Evolutionary conservation across 2,888 invertebrate genomes (phyloP).

Genomic region (Nysson spinosus): DNA sequence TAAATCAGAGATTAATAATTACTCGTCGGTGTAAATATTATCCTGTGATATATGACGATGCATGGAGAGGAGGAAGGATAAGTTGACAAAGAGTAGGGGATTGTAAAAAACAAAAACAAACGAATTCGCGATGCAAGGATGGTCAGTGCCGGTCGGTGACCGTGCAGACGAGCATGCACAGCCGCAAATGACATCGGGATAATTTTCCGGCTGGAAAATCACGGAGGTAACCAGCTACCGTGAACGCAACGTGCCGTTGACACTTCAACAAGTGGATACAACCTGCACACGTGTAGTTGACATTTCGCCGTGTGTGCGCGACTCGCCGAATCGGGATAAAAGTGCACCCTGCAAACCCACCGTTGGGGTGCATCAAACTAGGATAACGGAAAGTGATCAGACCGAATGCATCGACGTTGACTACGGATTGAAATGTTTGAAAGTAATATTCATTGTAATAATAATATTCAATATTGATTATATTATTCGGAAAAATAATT

Average conservation of each 20-base stretch:
- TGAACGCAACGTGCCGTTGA: conserved; percentile 61
- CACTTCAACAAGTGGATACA: conserved; percentile 63
- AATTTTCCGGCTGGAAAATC: conserved; percentile 69
- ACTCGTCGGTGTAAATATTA: too few species aligned
- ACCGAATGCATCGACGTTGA: not conserved
- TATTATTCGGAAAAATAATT: too few species aligned
- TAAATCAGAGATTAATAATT: too few species aligned
- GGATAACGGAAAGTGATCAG: conserved; percentile 12
- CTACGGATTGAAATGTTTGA: too few species aligned
- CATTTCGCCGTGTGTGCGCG: conserved; percentile 29
- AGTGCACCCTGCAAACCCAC: conserved; percentile 2
- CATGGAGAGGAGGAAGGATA: not conserved
- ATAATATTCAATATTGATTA: too few species aligned
- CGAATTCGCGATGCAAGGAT: not conserved
- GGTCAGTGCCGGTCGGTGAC: conserved; percentile 1
- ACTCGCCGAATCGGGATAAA: conserved; percentile 27
- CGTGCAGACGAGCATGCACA: conserved; percentile 36
- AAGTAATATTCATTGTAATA: too few species aligned
- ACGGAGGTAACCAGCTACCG: conserved; percentile 48
- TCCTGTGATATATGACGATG: too few species aligned
- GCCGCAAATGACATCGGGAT: conserved; percentile 61
- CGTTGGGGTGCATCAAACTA: conserved; percentile 20
- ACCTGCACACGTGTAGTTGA: conserved; percentile 56
- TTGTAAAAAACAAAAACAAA: not conserved
- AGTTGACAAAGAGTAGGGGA: not conserved